Evolutionary conservation across 1,140 invertebrate genomes (phyloP), one percentile per base, ranked within the genome.

Genomic region (Caenorhabditis briggsae): DNA sequence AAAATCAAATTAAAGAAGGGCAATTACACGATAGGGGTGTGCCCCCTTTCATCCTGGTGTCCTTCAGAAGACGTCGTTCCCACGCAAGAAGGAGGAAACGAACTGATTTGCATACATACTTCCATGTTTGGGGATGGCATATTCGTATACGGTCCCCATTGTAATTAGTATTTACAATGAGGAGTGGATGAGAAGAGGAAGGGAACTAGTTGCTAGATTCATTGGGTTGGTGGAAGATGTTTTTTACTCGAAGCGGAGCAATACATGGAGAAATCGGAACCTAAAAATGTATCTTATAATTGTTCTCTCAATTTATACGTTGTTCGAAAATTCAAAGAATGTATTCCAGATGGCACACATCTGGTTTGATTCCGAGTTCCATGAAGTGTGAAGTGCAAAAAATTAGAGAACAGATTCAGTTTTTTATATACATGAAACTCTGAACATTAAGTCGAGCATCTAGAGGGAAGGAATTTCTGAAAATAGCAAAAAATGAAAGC

Each of bases 111-210:
- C 70, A 78, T 78, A 18, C 23, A 25, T 64, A 25, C 33, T 46
- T 78, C 70, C 46, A 78, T 78, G 70, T 78, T 78, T 78, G 20
- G 70, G 20, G 46, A 50, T 78, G 70, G 46, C 70, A 25, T 5
- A 18, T 33, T 33, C 33, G 50, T n/a, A 20, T 78, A 50, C 70
- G 43, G 70, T 78, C 70, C 46, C 70, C 23, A 23, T 78, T 3
- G 70, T 78, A 78, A 78, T 78, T 78, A 78, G 70, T 78, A 78
- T 78, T 78, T 78, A 50, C 70, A 20, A 61, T 23, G 23, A 25
- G 59, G 23, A 25, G 20, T 23, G 23, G 46, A 50, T 50, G 70
- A 53, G 70, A 23, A 50, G 70, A 78, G 5, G 46, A 23, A 53
- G 23, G 70, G 46, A n/a, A 78, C 70, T 50, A 53, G 70, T 78